Evolutionary conservation across 2,113 vertebrate species (phyloP).

Genomic region (Phylloscopus trochiloides): DNA sequence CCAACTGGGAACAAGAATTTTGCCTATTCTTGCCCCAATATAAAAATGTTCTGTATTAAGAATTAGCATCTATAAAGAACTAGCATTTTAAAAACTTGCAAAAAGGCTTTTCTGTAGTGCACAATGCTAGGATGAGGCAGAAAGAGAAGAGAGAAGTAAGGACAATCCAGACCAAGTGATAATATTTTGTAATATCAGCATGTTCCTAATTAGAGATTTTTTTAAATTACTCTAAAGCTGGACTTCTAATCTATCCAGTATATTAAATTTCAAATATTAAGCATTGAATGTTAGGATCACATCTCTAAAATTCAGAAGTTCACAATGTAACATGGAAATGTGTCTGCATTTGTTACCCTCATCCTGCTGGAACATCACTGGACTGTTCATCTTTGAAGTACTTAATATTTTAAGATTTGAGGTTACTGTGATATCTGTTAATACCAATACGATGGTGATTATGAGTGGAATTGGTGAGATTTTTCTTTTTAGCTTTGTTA

Average conservation of each 20-base stretch:
- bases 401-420: background rate
- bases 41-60: background rate
- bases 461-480: background rate
- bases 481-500: background rate
- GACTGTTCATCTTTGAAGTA: background rate
- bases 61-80: background rate
- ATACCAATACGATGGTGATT: rapidly evolving
- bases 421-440: background rate
- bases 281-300: background rate
- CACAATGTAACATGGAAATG: background rate
- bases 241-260: background rate
- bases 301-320: background rate
- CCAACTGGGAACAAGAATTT: background rate
- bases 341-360: background rate
- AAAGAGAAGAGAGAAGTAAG: background rate
- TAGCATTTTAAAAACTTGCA: background rate
- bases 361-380: background rate
- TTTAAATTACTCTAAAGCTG: background rate
- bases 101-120: background rate
- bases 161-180: background rate
- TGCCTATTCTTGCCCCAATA: background rate
- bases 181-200: background rate
- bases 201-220: background rate
- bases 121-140: background rate
- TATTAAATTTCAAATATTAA: background rate